Percentiles rank a stretch among this genome's conserved stretches.
Evolutionary conservation across 1,140 invertebrate genomes (phyloP).

Genomic region (Tetramorium alpestre): DNA sequence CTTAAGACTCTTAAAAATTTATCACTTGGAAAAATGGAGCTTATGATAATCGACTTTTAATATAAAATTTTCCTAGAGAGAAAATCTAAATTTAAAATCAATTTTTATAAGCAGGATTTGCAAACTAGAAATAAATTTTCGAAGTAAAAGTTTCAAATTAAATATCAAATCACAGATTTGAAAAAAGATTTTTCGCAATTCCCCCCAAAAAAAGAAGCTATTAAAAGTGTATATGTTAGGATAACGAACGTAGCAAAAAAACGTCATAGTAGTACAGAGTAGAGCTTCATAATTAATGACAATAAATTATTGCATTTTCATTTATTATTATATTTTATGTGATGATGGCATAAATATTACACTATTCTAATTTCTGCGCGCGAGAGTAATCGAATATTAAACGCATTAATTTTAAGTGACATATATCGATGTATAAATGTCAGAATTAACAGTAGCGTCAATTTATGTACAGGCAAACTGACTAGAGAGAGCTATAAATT

Average conservation of each 20-base stretch:
- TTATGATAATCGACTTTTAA: not conserved
- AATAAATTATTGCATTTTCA: not conserved
- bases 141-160: not conserved
- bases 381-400: not conserved
- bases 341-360: not conserved
- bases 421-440: not conserved
- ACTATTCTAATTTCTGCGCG: not conserved
- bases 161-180: not conserved
- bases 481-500: constrained; percentile 11
- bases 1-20: not conserved
- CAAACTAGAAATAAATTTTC: not conserved
- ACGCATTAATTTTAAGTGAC: not conserved
- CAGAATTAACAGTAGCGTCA: not conserved
- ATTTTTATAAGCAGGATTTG: constrained; percentile 8
- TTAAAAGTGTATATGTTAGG: not conserved
- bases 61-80: not conserved
- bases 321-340: not conserved
- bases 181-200: not conserved
- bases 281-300: not conserved
- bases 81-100: not conserved
- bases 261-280: not conserved
- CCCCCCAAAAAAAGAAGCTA: not conserved
- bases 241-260: not conserved
- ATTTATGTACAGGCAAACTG: not conserved
- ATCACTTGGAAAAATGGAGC: not conserved